Evolutionary conservation across 2,797 vertebrate species (phyloP), one percentile per base, ranked within the genome.

Genomic region (Artibeus lituratus): DNA sequence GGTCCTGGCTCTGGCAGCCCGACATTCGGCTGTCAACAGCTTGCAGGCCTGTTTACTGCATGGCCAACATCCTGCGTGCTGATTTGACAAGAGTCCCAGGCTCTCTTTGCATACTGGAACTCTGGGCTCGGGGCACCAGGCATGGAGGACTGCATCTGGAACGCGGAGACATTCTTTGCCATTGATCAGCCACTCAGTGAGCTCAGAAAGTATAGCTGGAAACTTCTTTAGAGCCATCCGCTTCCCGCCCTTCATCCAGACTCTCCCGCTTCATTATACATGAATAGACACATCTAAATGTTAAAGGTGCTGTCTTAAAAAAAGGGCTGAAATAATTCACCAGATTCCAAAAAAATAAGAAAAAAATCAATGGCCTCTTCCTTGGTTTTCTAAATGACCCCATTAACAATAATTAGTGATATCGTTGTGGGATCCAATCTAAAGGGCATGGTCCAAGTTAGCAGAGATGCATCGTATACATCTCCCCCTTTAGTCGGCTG

Each of bases 41-140:
- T 81, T 87, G 88, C 87, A 90, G 44, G 95, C 44, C 81, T 93
- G 14, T 91, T 97, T 96, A 84, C 91, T 94, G 35, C 21, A 83
- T 49, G 92, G 95, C 93, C 94, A 97, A 7, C 81, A 94, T 96
- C 89, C 97, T 67, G 70, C 72, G 67, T 42, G 91, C 42, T 85
- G 76, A 95, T 70, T 21, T 81, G 85, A 92, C 93, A 84, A 91
- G 93, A 29, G 53, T 86, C 92, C 70, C 94, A n/a, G 77, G 87
- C 94, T 73, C 8, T n/a, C 81, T 96, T 89, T 77, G n/a, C 55
- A 69, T 80, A 81, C 69, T 94, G 95, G 96, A 97, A 76, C 47
- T 42, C 32, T 2, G 49, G 67, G 80, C 65, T 95, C 96, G 1
- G 39, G 14, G 65, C 62, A 22, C 42, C 51, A 29, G 49, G 69